These are phyloP conservation scores for Alectoris magna DNA, from an alignment of 2,797 vertebrate species.

Conservation along the genomic window DNA sequence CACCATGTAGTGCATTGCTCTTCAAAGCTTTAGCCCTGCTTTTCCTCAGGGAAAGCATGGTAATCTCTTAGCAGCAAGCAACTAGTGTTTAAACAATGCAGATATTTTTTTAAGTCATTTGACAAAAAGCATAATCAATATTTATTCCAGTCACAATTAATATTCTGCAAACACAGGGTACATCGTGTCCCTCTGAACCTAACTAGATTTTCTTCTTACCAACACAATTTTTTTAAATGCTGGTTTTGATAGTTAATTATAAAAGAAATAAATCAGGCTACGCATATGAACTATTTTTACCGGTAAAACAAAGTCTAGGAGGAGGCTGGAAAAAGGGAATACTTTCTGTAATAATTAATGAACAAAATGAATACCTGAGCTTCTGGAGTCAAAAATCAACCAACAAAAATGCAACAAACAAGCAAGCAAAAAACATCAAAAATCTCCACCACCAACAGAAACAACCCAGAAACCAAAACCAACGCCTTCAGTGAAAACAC, in stretches of 20 bases:
- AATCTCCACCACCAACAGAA: neutral
- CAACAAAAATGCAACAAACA: neutral
- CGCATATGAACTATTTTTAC: neutral
- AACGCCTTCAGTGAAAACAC: neutral
- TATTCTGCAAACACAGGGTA: slow-evolving; percentile 22
- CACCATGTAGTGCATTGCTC: neutral
- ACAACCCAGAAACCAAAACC: neutral
- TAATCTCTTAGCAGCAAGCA: slow-evolving; percentile 25
- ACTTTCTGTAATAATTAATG: neutral
- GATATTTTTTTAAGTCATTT: slow-evolving; percentile 39
- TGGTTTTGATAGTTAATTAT: slow-evolving; percentile 3
- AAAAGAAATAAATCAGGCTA: slow-evolving; percentile 5
- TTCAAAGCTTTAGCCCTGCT: neutral
- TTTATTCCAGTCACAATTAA: slow-evolving; percentile 51
- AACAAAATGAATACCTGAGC: neutral
- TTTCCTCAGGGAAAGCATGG: slow-evolving; percentile 16
- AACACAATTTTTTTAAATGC: slow-evolving; percentile 1
- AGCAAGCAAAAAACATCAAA: neutral
- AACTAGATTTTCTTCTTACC: neutral
- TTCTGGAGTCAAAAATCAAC: neutral
- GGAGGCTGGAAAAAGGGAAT: neutral
- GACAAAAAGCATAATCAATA: slow-evolving; percentile 36
- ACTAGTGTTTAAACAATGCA: slow-evolving; percentile 43
- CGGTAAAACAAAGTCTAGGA: neutral
- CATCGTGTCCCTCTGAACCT: slow-evolving; percentile 9